Evolutionary conservation across 2,113 vertebrate species (phyloP).

Genomic region (Leucoraja erinaceus): DNA sequence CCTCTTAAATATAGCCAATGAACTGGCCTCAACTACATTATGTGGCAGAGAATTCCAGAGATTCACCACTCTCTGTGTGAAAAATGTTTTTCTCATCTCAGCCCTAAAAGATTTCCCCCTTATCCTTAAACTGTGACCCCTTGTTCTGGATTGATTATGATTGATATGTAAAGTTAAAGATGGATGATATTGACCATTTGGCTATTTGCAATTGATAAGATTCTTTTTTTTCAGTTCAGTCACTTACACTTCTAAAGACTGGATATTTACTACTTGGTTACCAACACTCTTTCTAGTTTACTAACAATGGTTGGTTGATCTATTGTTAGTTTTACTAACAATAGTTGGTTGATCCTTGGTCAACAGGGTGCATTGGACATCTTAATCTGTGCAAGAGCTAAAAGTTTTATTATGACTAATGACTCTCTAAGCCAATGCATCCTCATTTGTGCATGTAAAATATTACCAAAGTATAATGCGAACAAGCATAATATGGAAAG

Average conservation of each 20-base stretch:
- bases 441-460: neutral
- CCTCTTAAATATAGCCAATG: no score
- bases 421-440: neutral
- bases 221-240: neutral
- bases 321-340: neutral
- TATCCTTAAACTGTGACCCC: no score
- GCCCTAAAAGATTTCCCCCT: no score
- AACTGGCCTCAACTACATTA: no score
- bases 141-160: no score
- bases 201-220: neutral
- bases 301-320: neutral
- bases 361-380: neutral
- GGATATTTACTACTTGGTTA: neutral
- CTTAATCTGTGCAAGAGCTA: neutral
- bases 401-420: neutral
- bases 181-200: neutral
- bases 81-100: no score
- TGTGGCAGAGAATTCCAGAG: no score
- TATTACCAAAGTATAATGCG: neutral
- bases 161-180: neutral
- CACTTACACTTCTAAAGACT: neutral
- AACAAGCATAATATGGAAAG: neutral
- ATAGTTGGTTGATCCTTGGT: neutral
- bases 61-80: no score
- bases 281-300: neutral